Base-by-base conservation (phyloP, 2,888 invertebrate species). In the Busseola fusca region DNA sequence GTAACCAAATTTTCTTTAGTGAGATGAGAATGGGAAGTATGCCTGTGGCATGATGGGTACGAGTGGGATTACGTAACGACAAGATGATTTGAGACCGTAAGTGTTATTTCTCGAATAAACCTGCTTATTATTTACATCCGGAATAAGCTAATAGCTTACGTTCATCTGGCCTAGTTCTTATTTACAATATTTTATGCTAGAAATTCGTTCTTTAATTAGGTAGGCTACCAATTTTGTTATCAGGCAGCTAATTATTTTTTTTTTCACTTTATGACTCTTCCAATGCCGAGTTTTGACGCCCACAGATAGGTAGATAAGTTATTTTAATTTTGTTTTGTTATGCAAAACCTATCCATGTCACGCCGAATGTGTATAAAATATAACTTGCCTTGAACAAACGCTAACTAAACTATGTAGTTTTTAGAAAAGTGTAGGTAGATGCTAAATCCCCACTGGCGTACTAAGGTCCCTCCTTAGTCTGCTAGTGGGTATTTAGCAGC, bases 181-280 rank as follows among this genome's bases (percentile, higher is more conserved):
- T 27, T 12, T n/a, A 37, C 52, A 48, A 59, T 37, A 30, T 45
- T 52, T 21, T 18, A 34, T 42, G 62, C 18, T 30, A 48, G 54
- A 58, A 37, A 59, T 34, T 37, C 14, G 9, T 25, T 59, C 48
- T 14, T 3, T 42, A 64, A 34, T 48, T n/a, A 34, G 6, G 9
- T 25, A 27, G 6, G 21, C n/a, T 45, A 12, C 10, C 10, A 9
- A 66, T 37, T 45, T 54, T 1, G 37, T 50, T 71, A 75, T 60
- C 74, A 59, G 14, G 10, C 30, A 25, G 27, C 7, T 30, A 75
- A 30, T 48, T 56, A 56, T n/a, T 16, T 27, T 10, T 56, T 64
- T 52, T 21, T 63, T 16, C 16, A 30, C n/a, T 78, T 70, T 34
- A 59, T 75, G 54, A 34, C 30, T 56, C 1, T 45, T 50, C n/a